Conservation (phyloP, 2,888 invertebrate species). For the Mythimna albipuncta region DNA sequence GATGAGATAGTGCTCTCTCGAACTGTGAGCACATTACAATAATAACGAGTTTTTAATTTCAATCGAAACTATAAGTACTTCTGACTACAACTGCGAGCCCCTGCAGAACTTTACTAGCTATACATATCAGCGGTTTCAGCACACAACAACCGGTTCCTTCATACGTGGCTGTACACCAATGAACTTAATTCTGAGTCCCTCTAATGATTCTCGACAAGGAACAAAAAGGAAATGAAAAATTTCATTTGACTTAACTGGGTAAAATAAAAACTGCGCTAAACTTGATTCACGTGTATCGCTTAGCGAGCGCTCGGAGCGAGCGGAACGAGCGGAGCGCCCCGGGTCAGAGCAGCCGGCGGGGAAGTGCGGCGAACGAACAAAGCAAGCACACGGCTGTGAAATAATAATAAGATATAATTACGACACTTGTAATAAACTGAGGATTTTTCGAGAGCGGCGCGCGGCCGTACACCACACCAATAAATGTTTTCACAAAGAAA, state of each 20-base stretch:
- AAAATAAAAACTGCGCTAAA: conserved; percentile 3
- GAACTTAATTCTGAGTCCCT: conserved; percentile 8
- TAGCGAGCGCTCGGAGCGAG: background rate
- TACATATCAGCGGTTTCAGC: background rate
- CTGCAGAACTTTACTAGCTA: background rate
- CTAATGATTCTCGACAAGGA: conserved; percentile 7
- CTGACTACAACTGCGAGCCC: background rate
- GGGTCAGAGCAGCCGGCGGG: background rate
- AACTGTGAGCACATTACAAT: background rate
- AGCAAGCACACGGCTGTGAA: conserved; percentile 12
- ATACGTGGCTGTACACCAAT: conserved; percentile 26
- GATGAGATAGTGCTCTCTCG: conserved; percentile 2
- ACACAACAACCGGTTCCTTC: background rate
- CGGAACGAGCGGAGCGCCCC: background rate
- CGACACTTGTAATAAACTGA: conserved; percentile 13
- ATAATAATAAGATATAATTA: conserved; percentile 39
- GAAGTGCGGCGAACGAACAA: background rate
- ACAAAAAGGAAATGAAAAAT: conserved; percentile 1
- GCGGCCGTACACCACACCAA: conserved; percentile 3
- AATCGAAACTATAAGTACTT: background rate
- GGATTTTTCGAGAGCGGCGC: conserved; percentile 4
- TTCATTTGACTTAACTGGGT: conserved; percentile 8
- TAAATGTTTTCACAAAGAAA: conserved; percentile 29
- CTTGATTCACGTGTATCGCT: background rate
- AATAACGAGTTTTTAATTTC: background rate